phyloP scores from a whole-genome alignment of 1,140 invertebrate species.

The Euwallacea fornicatus region DNA sequence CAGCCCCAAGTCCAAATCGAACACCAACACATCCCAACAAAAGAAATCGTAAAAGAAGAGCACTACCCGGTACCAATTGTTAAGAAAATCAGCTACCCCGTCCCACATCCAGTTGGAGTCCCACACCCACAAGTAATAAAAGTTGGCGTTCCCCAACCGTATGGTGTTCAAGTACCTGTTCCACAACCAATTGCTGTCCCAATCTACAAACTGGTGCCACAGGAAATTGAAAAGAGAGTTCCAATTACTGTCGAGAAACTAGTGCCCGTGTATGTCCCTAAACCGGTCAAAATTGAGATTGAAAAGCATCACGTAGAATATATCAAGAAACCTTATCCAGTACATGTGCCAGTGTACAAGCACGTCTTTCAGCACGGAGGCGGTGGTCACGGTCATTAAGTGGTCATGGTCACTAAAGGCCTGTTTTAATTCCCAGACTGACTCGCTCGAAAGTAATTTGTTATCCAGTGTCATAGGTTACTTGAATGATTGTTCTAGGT shows the following conservation, averaged over 20 bases:
- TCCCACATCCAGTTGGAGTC: slow-evolving; percentile 72
- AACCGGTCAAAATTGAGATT: slow-evolving; percentile 73
- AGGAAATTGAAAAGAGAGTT: slow-evolving; percentile 71
- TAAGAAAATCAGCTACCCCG: slow-evolving; percentile 72
- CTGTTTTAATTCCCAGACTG: slow-evolving; percentile 13
- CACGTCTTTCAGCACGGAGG: slow-evolving; percentile 65
- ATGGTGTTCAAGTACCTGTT: slow-evolving; percentile 69
- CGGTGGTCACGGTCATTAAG: slow-evolving; percentile 38
- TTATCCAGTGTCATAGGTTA: slow-evolving; percentile 22
- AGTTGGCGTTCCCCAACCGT: slow-evolving; percentile 73
- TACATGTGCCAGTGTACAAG: slow-evolving; percentile 78
- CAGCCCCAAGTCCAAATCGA: slow-evolving; percentile 47
- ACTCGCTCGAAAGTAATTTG: slow-evolving; percentile 9
- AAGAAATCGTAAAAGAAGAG: slow-evolving; percentile 65
- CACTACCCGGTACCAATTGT: slow-evolving; percentile 70
- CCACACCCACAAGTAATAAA: slow-evolving; percentile 72
- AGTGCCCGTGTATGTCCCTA: slow-evolving; percentile 73
- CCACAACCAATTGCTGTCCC: slow-evolving; percentile 74
- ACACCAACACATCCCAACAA: slow-evolving; percentile 54
- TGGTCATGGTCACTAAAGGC: slow-evolving; percentile 1
- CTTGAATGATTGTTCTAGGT: slow-evolving; percentile 17
- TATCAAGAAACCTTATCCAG: slow-evolving; percentile 72
- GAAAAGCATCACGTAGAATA: slow-evolving; percentile 76
- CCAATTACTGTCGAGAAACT: slow-evolving; percentile 75
- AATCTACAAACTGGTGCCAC: slow-evolving; percentile 66